Base-by-base conservation (phyloP, 30 jellyfish, hydroid and myxozoan species). In the Clytia hemisphaerica region DNA sequence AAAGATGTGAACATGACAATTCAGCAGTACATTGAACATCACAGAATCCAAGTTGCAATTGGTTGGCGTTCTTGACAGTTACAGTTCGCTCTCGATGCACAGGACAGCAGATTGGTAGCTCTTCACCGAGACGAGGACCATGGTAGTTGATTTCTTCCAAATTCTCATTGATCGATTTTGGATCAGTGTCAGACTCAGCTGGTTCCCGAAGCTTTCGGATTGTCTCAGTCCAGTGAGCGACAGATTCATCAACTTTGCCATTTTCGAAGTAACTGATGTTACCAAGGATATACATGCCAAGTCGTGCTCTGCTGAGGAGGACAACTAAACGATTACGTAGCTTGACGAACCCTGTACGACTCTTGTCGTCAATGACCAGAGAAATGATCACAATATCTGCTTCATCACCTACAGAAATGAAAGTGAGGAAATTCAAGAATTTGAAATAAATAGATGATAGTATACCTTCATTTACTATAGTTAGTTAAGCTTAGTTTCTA, bases 71-170 rank as follows among this genome's bases (percentile, higher is more conserved):
- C 34, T 60, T 40, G 34, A 27, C 73, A 1, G 1, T 4, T 2
- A 60, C 21, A 16, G 59, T 25, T 37, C 34, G 29, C 19, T 40
- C 58, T 25, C 73, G 73, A 60, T 60, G 73, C 29, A 60, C 2
- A 2, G 73, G 73, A 27, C 73, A 60, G 47, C 73, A 60, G 34
- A 60, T 60, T 28, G 73, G 73, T 7, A 60, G 34, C 9, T 60
- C 47, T 27, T 60, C 34, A 16, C 73, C 73, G 6, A 60, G 73
- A 24, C 73, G 73, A 4, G 73, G 73, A 60, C 73, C 73, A 21
- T 16, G 21, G 19, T 60, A 60, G 59, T 60, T 47, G 29, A 19
- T 19, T 25, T 60, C 73, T 4, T 60, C 45, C 2, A 28, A 27
- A 60, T 60, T 37, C 34, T 19, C 60, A 1, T 60, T 19, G 47